A percentile compares a stretch with the other conserved stretches of the same genome.
Conservation (phyloP, 2,888 invertebrate species). For the Drosophila melanosoma region DNA sequence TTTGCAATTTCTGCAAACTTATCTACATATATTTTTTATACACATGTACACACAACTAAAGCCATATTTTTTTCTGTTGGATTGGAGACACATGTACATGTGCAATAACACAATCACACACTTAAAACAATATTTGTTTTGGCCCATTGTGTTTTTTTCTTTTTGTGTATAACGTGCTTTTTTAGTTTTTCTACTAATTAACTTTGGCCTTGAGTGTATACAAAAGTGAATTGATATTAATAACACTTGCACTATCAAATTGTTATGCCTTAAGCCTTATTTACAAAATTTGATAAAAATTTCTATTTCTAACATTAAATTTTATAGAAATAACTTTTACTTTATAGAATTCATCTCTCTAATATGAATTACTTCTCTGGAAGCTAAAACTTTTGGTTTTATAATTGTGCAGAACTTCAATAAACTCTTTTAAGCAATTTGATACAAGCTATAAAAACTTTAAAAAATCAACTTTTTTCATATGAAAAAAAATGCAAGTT, state of each 20-base stretch:
- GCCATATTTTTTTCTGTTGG: neutral
- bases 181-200: neutral
- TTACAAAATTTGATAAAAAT: neutral
- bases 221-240: neutral
- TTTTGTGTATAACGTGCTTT: neutral
- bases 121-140: neutral
- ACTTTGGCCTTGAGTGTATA: neutral
- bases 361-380: neutral
- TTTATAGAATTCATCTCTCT: neutral
- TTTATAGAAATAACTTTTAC: neutral
- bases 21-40: neutral
- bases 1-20: conserved; percentile 5
- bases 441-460: neutral
- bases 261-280: neutral
- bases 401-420: neutral
- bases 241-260: neutral
- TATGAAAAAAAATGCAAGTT: neutral
- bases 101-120: neutral
- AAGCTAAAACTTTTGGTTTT: neutral
- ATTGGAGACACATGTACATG: neutral
- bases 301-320: neutral
- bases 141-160: neutral
- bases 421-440: neutral
- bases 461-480: neutral
- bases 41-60: neutral